Evolutionary conservation across 1,140 invertebrate genomes (phyloP), one percentile per base, ranked within the genome.

Genomic region (Cheumatopsyche charites): DNA sequence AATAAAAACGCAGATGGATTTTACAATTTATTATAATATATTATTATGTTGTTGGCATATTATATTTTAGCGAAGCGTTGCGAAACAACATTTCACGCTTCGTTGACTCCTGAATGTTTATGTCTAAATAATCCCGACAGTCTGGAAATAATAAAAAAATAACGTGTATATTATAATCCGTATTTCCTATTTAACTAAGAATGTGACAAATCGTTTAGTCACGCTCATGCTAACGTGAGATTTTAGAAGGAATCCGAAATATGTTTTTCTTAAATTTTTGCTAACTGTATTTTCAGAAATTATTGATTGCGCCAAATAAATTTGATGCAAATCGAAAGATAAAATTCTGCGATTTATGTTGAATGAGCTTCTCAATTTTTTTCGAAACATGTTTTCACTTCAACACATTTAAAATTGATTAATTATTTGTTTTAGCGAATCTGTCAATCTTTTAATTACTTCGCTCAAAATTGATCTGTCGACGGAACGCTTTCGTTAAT

Each of bases 141-240:
- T 36, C 29, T 36, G 29, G 29, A 36, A 36, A 36, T 36, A 36
- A 36, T 36, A 36, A 36, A 36, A 36, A 36, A 36, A 4, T 4
- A 36, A n/a, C n/a, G n/a, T n/a, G n/a, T 36, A 36, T 36, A 36
- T 36, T 36, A 13, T 62, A 62, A 62, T 62, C 58, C 58, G 23
- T 26, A 62, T 15, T 29, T 62, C 58, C 58, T 62, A 26, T 62
- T 62, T 26, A n/a, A n/a, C 58, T 21, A 25, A 62, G 58, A 62
- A 62, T 36, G 15, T 2, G 17, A 12, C 23, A 12, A 25, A 29
- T 62, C 13, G 19, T 62, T 25, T 21, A 25, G 58, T 62, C 58
- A 62, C 58, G 58, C 23, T n/a, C 58, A 11, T 23, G 45, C 13
- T 4, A 49, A 49, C 17, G 3, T 4, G 45, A 49, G 17, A 49